phyloP scores from a whole-genome alignment of 1,140 invertebrate species.

The Paraescarpia echinospica region DNA sequence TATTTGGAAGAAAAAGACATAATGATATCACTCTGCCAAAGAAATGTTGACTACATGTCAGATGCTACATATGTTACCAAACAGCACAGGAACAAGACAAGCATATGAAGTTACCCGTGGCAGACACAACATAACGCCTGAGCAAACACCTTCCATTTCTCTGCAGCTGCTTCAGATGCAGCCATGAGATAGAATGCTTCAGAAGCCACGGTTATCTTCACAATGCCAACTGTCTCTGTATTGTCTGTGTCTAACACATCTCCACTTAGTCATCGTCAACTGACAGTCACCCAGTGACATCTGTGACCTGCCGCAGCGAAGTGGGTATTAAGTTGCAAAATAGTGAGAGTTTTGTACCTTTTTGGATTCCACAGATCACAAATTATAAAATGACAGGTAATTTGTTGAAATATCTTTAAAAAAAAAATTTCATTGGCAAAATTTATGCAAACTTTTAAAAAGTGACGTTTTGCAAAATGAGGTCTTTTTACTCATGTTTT shows the following conservation, averaged over 20 bases:
- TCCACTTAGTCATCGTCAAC: neutral
- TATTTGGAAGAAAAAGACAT: no score
- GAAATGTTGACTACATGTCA: neutral
- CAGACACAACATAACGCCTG: neutral
- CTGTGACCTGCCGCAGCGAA: no score
- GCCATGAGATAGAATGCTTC: neutral
- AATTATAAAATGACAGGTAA: no score
- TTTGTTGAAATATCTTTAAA: no score
- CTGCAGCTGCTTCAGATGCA: neutral
- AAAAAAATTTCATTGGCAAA: no score
- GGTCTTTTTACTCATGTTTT: no score
- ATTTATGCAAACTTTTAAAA: no score
- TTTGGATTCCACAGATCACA: no score
- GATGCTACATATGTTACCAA: neutral
- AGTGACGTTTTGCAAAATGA: no score
- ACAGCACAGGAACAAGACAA: neutral
- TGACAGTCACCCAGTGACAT: neutral
- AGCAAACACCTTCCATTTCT: neutral
- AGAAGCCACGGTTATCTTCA: neutral
- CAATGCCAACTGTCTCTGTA: neutral
- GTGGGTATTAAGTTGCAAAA: no score
- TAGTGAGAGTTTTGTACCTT: no score
- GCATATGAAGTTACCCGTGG: neutral
- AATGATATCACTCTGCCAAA: neutral
- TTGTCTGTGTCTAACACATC: neutral